A percentile compares a stretch with the other conserved stretches of the same genome.
These are phyloP conservation scores for Augiades crinisus DNA, from an alignment of 2,888 invertebrate genomes.

Conservation along the genomic window DNA sequence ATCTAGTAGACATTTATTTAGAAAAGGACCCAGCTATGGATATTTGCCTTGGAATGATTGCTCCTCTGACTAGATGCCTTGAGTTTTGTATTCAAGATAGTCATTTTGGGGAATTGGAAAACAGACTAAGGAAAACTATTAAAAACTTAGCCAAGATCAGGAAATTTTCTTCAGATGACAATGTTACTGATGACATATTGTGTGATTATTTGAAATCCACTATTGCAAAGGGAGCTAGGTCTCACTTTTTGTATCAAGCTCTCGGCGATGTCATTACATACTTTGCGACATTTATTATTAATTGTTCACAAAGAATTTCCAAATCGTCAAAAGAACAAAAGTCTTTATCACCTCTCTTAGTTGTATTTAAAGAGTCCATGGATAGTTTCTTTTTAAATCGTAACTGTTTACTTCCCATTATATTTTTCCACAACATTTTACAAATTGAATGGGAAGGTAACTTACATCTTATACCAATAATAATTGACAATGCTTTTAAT, in stretches of 20 bases:
- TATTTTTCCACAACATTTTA: constrained; percentile 84
- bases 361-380: constrained; percentile 77
- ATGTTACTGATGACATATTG: constrained; percentile 77
- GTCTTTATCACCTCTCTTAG: constrained; percentile 55
- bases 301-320: constrained; percentile 80
- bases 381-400: constrained; percentile 83
- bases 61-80: constrained; percentile 84
- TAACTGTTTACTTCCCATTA: constrained; percentile 83
- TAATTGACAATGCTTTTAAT: constrained; percentile 83
- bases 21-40: constrained; percentile 86
- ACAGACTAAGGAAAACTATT: constrained; percentile 82
- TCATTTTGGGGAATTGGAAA: constrained; percentile 84
- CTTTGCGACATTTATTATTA: constrained; percentile 83
- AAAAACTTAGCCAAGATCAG: constrained; percentile 82
- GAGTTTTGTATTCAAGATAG: constrained; percentile 86
- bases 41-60: constrained; percentile 85
- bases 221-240: constrained; percentile 84
- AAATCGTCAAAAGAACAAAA: constrained; percentile 56
- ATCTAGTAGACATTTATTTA: constrained; percentile 87
- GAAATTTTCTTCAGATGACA: constrained; percentile 81
- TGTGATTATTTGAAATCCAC: constrained; percentile 79
- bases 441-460: constrained; percentile 85
- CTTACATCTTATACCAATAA: constrained; percentile 78
- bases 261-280: constrained; percentile 84
- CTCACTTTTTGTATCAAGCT: constrained; percentile 84